Evolutionary conservation across 2,113 vertebrate species (phyloP).

Genomic region (Petroica traversi): DNA sequence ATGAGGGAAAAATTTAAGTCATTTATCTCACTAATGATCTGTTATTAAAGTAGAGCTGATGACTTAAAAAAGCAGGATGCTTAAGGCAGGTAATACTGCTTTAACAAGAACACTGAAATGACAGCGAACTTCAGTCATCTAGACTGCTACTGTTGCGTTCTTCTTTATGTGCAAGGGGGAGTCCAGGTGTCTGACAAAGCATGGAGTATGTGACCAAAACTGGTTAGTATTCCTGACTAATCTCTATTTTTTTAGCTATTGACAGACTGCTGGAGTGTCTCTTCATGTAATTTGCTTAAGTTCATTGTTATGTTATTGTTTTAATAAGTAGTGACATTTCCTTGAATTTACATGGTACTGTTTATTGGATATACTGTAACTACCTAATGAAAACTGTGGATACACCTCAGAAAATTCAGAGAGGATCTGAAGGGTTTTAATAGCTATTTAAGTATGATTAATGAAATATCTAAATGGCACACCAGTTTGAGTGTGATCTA

Average conservation of each 20-base stretch:
- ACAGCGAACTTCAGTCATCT: not conserved
- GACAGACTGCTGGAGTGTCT: not conserved
- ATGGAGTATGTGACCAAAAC: not conserved
- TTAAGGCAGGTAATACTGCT: not conserved
- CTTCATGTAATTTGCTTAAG: not conserved
- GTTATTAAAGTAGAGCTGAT: not conserved
- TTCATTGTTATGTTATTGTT: not conserved
- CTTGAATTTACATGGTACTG: constrained; percentile 12
- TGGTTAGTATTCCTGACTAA: not conserved
- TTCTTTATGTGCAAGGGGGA: not conserved
- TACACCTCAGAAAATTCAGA: not conserved
- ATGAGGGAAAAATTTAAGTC: not conserved
- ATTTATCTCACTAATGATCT: not conserved
- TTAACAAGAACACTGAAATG: not conserved
- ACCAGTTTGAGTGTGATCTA: not conserved
- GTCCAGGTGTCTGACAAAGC: not conserved
- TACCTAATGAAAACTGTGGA: not conserved
- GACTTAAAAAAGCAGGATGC: not conserved
- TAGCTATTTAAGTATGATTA: not conserved
- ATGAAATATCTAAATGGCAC: not conserved
- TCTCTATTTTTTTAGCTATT: not conserved
- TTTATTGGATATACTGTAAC: not conserved
- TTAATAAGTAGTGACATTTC: constrained; percentile 32
- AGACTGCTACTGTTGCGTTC: not conserved
- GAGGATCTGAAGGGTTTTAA: not conserved